phyloP scores from a whole-genome alignment of 2,888 invertebrate genomes.

The Empis stercorea region DNA sequence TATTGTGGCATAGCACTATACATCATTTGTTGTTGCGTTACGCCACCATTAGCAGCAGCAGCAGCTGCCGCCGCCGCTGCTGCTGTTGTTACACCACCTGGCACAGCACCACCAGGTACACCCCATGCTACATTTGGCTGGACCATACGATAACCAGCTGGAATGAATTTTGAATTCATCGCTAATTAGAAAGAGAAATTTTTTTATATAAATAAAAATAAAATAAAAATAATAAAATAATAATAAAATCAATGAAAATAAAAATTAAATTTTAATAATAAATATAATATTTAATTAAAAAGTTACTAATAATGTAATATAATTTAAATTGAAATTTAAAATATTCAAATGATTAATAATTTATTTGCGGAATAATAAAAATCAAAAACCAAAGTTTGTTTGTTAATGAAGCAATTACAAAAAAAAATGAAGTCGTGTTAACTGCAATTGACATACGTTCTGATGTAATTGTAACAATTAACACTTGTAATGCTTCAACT shows the following conservation, averaged over 20 bases:
- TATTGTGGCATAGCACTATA: slow-evolving; percentile 66
- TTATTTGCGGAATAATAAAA: too few species aligned
- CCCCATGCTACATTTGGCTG: slow-evolving; percentile 42
- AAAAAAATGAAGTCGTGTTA: too few species aligned
- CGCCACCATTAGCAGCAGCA: slow-evolving; percentile 41
- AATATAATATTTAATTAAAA: too few species aligned
- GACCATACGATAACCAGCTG: slow-evolving; percentile 50
- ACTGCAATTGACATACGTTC: too few species aligned
- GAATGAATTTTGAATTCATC: slow-evolving; percentile 11
- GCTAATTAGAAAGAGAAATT: slow-evolving; percentile 9
- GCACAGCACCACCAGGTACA: slow-evolving; percentile 41
- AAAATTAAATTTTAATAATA: too few species aligned
- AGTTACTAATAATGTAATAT: too few species aligned
- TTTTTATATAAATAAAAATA: slow-evolving; percentile 3
- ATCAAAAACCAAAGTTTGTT: too few species aligned
- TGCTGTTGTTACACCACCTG: slow-evolving; percentile 38
- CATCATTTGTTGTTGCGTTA: slow-evolving; percentile 49
- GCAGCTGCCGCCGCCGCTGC: slow-evolving; percentile 37
- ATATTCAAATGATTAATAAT: too few species aligned
- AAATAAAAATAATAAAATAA: slow-evolving; percentile 5
- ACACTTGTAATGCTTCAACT: too few species aligned
- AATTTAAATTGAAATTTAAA: too few species aligned
- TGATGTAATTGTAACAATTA: too few species aligned
- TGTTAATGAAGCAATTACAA: too few species aligned
- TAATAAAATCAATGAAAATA: background rate